These are phyloP conservation scores for Lasius fuliginosus DNA, from an alignment of 2,888 invertebrate species.

Conservation along the genomic window DNA sequence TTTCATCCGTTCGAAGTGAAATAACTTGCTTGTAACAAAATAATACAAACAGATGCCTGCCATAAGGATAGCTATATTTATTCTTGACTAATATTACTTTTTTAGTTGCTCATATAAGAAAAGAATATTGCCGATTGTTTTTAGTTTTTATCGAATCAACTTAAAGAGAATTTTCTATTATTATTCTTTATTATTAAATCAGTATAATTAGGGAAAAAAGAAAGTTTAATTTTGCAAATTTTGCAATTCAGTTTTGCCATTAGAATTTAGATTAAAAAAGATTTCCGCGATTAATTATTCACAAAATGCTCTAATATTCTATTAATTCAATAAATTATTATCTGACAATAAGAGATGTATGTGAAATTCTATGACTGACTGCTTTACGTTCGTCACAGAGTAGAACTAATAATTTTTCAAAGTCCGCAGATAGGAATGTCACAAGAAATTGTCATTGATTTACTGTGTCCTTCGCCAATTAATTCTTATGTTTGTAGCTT, in stretches of 20 bases:
- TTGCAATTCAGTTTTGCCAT: too few relatives aligned
- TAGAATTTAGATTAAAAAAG: too few relatives aligned
- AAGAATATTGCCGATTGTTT: too few relatives aligned
- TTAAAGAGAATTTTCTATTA: not conserved
- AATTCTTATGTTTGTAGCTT: too few relatives aligned
- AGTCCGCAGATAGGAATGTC: not conserved
- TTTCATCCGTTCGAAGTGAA: slow-evolving; percentile 60
- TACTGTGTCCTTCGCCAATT: not conserved
- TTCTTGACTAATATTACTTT: too few relatives aligned
- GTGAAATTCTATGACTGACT: not conserved
- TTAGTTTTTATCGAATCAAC: too few relatives aligned
- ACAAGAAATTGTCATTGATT: not conserved
- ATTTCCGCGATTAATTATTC: not conserved
- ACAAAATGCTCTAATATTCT: not conserved
- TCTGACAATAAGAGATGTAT: not conserved
- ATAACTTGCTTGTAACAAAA: not conserved
- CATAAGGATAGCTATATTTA: not conserved
- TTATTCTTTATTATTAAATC: too few relatives aligned
- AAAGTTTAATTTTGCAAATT: too few relatives aligned
- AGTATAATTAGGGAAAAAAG: too few relatives aligned
- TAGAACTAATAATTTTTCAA: not conserved
- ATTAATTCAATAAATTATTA: slow-evolving; percentile 4
- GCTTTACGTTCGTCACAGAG: not conserved
- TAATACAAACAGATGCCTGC: slow-evolving; percentile 27
- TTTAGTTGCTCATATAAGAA: too few relatives aligned